Evolutionary conservation across 1,140 invertebrate species (phyloP).

Genomic region (Nymphalis io): DNA sequence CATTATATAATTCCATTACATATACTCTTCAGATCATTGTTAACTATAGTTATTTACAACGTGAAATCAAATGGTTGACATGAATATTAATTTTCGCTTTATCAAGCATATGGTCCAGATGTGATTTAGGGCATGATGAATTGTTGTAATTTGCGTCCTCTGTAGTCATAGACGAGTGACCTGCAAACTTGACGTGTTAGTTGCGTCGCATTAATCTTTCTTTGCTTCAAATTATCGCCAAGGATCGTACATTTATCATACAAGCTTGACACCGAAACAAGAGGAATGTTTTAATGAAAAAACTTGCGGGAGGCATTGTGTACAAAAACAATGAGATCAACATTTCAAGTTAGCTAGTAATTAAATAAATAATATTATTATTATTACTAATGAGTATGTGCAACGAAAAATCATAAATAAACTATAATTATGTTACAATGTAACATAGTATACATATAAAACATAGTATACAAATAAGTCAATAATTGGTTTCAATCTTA

Average conservation of each 20-base stretch:
- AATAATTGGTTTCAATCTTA: neutral
- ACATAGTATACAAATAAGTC: neutral
- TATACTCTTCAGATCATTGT: too few relatives aligned
- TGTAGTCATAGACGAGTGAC: conserved; percentile 24
- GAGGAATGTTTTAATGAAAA: conserved; percentile 15
- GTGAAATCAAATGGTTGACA: conserved; percentile 6
- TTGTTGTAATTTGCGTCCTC: conserved; percentile 36
- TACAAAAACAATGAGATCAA: conserved; percentile 7
- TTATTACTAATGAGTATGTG: too few relatives aligned
- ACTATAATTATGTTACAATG: too few relatives aligned
- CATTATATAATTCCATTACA: too few relatives aligned
- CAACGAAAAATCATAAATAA: too few relatives aligned
- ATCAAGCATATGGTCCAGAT: conserved; percentile 31
- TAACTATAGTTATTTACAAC: neutral
- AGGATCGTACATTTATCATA: conserved; percentile 22
- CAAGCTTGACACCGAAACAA: conserved; percentile 14
- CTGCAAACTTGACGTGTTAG: conserved; percentile 35
- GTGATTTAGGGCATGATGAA: conserved; percentile 41
- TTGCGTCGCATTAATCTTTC: conserved; percentile 34
- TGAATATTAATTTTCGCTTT: conserved; percentile 40
- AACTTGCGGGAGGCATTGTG: conserved; percentile 6
- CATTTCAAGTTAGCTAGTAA: neutral
- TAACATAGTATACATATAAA: too few relatives aligned
- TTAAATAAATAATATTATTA: neutral
- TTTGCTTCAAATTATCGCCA: conserved; percentile 22